A percentile compares a stretch with the other conserved stretches of the same genome.
Conservation (phyloP, 2,797 vertebrate genomes). For the Smutsia temminckii region DNA sequence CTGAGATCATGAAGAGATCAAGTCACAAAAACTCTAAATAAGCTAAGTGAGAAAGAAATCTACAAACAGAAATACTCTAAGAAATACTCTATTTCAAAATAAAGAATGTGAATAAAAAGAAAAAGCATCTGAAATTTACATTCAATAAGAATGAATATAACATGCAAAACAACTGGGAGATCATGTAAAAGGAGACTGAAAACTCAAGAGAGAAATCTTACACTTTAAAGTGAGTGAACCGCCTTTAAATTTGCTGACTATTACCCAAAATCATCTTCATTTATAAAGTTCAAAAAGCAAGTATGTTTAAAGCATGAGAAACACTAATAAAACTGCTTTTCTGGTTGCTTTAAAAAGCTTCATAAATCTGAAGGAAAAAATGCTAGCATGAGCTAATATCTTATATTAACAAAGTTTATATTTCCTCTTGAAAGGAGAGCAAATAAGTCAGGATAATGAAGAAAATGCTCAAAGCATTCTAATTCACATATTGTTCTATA, state of each 20-base stretch:
- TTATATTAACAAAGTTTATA: slow-evolving; percentile 6
- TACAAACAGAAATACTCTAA: not conserved
- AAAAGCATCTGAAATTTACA: no score
- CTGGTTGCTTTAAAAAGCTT: slow-evolving; percentile 10
- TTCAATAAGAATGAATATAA: not conserved
- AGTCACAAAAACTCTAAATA: not conserved
- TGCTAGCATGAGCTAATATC: not conserved
- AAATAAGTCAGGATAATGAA: not conserved
- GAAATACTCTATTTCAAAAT: not conserved
- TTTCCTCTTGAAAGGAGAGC: slow-evolving; percentile 37
- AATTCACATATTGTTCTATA: not conserved
- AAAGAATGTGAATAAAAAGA: not conserved
- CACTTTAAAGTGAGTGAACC: rapidly evolving
- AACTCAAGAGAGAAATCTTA: not conserved
- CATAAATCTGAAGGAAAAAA: not conserved
- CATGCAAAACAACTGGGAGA: not conserved
- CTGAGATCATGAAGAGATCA: not conserved
- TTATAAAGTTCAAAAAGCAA: not conserved
- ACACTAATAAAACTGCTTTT: not conserved
- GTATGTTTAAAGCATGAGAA: not conserved
- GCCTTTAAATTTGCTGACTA: not conserved
- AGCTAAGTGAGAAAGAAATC: not conserved
- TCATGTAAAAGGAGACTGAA: rapidly evolving
- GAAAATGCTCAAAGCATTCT: not conserved
- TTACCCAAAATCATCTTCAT: not conserved